Percentiles rank a stretch among this genome's conserved stretches.
Conservation (phyloP, 1,140 invertebrate genomes). For the Berghia stephanieae region DNA sequence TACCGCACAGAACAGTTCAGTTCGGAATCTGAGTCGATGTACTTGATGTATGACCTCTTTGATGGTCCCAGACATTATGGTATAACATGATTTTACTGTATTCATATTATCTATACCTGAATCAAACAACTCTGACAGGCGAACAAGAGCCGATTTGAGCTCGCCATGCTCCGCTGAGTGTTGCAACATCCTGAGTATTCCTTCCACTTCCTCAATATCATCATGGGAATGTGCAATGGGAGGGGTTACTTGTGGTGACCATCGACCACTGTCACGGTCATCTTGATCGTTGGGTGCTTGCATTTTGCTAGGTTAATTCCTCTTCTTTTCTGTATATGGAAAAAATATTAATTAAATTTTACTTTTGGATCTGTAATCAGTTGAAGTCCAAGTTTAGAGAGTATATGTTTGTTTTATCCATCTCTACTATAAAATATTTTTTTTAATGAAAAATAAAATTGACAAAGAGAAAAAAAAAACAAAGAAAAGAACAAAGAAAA, state of each 20-base stretch:
- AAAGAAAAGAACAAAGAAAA: no score
- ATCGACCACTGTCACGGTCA: constrained; percentile 32
- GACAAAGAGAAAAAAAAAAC: no score
- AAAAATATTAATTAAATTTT: no score
- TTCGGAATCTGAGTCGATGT: not conserved
- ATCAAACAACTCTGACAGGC: constrained; percentile 31
- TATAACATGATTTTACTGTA: not conserved
- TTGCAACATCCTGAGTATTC: constrained; percentile 29
- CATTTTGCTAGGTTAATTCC: no score
- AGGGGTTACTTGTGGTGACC: constrained; percentile 30
- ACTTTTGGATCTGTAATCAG: no score
- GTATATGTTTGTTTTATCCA: no score
- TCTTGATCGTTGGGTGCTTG: no score
- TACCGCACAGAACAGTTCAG: not conserved
- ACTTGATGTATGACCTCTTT: no score
- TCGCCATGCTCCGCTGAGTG: constrained; percentile 33
- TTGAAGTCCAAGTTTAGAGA: no score
- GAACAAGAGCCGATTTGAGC: constrained; percentile 17
- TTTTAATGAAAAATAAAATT: no score
- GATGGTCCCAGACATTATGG: not conserved
- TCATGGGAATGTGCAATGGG: constrained; percentile 10
- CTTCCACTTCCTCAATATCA: constrained; percentile 33
- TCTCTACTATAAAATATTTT: no score
- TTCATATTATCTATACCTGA: constrained; percentile 12
- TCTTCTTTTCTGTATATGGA: no score